Base-by-base conservation (phyloP, 2,797 vertebrate species). In the Apodemus agrarius region DNA sequence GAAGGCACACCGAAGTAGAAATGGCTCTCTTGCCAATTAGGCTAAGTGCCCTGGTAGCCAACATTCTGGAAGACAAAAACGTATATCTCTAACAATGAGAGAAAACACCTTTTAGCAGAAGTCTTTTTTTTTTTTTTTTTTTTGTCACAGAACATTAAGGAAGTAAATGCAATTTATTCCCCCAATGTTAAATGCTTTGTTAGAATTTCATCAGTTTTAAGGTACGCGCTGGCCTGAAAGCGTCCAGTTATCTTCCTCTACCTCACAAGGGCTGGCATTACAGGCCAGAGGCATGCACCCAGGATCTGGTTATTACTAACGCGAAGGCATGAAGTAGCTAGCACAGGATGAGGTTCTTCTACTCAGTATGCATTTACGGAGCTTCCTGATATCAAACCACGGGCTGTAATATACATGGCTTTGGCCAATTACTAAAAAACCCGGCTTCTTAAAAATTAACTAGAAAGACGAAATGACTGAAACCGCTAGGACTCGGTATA, bases 1-100 rank as follows among this genome's bases (percentile, higher is more conserved):
- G 99, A 22, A 99, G n/a, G 80, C 99, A 99, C 40, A 99, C 98
- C 2, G 99, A 99, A 94, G 99, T 99, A 90, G 99, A 99, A 97
- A 99, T 96, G 93, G 99, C 99, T 96, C 99, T 99, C 97, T 98
- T 99, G 97, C 99, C 99, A 82, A 99, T 31, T 1, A 99, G 98
- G 97, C 98, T 98, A 54, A 99, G 98, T 0, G 98, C 99, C 98
- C 99, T 99, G 67, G 99, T 98, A 81, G 99, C 99, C 99, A 99
- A 98, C 99, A 99, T 99, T 98, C 99, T 99, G 94, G 54, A 31
- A 95, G 52, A 97, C 0, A 24, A 57, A 76, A 92, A 67, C 0
- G 9, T 3, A 92, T 9, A 57, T 14, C n/a, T 54, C 52, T 43
- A 43, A 34, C 54, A 95, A 63, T 21, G 17, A 52, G 1, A 11